Evolutionary conservation across 2,888 invertebrate species (phyloP), one percentile per base, ranked within the genome.

Genomic region (Camponotus fellah): DNA sequence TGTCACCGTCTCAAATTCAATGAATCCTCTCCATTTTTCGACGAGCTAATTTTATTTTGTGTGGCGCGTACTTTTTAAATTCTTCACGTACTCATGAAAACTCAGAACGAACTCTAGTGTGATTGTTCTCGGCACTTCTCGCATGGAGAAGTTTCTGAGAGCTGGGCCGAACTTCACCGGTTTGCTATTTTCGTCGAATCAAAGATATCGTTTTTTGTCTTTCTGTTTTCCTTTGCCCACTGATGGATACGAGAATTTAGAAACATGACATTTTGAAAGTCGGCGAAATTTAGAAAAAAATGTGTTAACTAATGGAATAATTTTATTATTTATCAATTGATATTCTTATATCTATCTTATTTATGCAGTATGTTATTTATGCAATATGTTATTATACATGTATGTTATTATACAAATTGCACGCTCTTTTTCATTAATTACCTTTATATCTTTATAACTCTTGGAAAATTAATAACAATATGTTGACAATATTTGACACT

Each of bases 111-210:
- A 75, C 83, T 85, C 89, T 58, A 37, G 62, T 46, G 32, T 87
- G 69, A 88, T 85, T 85, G 85, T 85, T 82, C 60, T 83, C 81
- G 60, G 82, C 85, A 62, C 71, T 84, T 85, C 83, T 89, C 87
- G 79, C 89, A 83, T 80, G 82, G 68, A 74, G 76, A 89, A 88
- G 64, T 88, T 88, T 83, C 65, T 84, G 87, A 87, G 89, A 89
- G 86, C 81, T 74, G 79, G 53, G 77, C 43, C 64, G 74, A 88
- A 88, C 87, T 88, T 74, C 43, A 62, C 60, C 32, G n/a, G 62
- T 21, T 64, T 75, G n/a, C 75, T 46, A 46, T 65, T 75, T 83
- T 83, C 86, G 32, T 75, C 60, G 86, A 83, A 86, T 79, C 82
- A 68, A 72, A 77, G 65, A 17, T 83, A 53, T 53, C 56, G 74